These are phyloP conservation scores for Petroica traversi DNA, from an alignment of 2,113 vertebrate genomes.

Conservation along the genomic window DNA sequence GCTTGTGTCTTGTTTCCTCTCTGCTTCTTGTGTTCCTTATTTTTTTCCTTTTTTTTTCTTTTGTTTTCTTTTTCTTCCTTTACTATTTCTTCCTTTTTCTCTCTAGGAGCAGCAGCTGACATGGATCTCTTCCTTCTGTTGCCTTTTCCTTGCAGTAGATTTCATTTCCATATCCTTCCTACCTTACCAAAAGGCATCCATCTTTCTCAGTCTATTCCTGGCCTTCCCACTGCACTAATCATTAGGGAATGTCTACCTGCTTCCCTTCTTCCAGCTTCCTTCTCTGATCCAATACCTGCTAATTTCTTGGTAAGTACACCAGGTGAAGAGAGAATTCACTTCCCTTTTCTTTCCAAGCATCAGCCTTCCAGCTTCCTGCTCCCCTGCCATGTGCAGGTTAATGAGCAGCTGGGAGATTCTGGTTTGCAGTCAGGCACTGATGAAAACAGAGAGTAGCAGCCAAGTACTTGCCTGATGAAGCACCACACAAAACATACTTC, in stretches of 20 bases:
- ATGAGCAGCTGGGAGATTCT: not conserved
- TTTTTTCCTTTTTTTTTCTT: not conserved
- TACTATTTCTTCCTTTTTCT: slow-evolving; percentile 49
- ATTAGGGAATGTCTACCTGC: slow-evolving; percentile 16
- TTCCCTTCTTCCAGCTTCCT: slow-evolving; percentile 65
- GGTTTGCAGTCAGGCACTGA: not conserved
- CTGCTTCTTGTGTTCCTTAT: not conserved
- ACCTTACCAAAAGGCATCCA: not conserved
- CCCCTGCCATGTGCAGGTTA: not conserved
- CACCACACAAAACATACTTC: not conserved
- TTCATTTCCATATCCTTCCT: not conserved
- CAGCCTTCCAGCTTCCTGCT: not conserved
- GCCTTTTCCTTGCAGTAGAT: slow-evolving; percentile 15
- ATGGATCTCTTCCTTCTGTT: slow-evolving; percentile 25
- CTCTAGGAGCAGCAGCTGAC: slow-evolving; percentile 36
- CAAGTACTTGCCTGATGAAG: not conserved
- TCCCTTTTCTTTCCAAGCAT: not conserved
- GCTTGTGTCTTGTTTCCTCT: not conserved
- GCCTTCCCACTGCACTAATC: slow-evolving; percentile 22
- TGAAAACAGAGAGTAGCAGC: not conserved
- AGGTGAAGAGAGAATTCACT: not conserved
- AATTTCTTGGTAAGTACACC: slow-evolving; percentile 44
- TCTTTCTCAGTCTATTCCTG: not conserved
- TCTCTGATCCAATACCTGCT: slow-evolving; percentile 45
- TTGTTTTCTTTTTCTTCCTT: not conserved